Evolutionary conservation across 2,113 vertebrate species (phyloP).

Genomic region (Cyprinodon brontotheroides): DNA sequence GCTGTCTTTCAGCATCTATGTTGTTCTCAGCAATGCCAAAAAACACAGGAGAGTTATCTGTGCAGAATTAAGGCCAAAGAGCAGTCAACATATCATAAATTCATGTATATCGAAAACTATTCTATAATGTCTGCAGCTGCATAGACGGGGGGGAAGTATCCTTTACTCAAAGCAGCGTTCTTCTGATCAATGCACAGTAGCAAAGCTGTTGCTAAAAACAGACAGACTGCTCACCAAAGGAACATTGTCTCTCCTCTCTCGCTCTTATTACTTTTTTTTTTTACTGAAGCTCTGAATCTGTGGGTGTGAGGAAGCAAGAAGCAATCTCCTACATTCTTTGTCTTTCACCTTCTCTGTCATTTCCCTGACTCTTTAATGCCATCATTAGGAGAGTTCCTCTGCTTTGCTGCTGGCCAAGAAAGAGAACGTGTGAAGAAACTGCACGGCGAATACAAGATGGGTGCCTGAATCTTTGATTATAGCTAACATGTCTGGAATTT

Average conservation of each 20-base stretch:
- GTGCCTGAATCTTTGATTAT: conserved; percentile 22
- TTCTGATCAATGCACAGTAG: conserved; percentile 53
- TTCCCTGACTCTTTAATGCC: conserved; percentile 67
- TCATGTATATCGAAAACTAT: background rate
- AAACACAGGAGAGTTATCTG: conserved; percentile 37
- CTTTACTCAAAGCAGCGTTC: conserved; percentile 52
- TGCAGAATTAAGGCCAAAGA: conserved; percentile 23
- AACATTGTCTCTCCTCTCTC: conserved; percentile 57
- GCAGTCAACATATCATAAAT: conserved; percentile 13
- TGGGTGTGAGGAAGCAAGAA: conserved; percentile 71
- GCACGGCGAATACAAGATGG: conserved; percentile 42
- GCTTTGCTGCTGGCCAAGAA: conserved; percentile 65
- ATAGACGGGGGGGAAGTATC: conserved; percentile 39
- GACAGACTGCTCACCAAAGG: conserved; percentile 56
- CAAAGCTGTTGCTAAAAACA: conserved; percentile 68
- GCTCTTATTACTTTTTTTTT: conserved; percentile 17
- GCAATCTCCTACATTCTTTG: conserved; percentile 66
- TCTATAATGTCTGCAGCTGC: conserved; percentile 3
- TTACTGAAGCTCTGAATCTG: conserved; percentile 53
- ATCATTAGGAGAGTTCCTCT: conserved; percentile 73
- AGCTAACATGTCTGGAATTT: conserved; percentile 3
- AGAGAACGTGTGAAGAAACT: conserved; percentile 24
- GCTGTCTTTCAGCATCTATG: conserved; percentile 39
- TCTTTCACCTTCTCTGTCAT: conserved; percentile 66
- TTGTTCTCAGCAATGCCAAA: conserved; percentile 47